Evolutionary conservation across 1,140 invertebrate genomes (phyloP), one percentile per base, ranked within the genome.

Genomic region (Triops longicaudatus): DNA sequence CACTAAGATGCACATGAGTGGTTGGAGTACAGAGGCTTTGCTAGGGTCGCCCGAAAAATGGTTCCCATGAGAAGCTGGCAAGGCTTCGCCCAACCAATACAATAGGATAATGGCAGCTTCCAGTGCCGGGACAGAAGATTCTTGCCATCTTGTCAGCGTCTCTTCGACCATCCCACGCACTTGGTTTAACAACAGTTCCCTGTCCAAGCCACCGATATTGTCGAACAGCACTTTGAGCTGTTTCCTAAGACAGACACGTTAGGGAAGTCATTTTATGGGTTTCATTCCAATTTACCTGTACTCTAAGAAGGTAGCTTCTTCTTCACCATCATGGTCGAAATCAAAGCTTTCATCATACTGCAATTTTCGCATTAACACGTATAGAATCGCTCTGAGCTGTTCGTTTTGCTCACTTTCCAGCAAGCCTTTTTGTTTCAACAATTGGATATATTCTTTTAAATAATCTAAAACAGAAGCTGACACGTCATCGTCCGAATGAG

Each of bases 251-350:
- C 26, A 79, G 11, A 28, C 26, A 73, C 71, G 10, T 17, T 73
- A 73, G 6, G n/a, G n/a, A 27, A 41, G 42, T 11, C 12, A 72
- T 9, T 28, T 79, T 26, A n/a, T 73, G 73, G 71, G 7, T 73
- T 71, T 50, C 12, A 72, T 7, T 10, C 50, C 26, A 31, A 17
- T 50, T 44, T 79, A 82, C 81, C 82, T 76, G 44, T 80, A 83
- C 77, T 87, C 86, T 75, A 84, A 81, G 82, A 89, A 89, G 81
- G 84, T 83, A 17, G 87, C 87, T 82, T 89, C 88, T 77, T 89
- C 87, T 81, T 88, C 86, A 11, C 87, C 87, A 82, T 87, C 86
- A 74, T 84, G 82, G 17, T 87, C 85, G 82, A 88, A 88, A 80
- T 88, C 84, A 77, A 88, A 88, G 6, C 82, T 83, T 22, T 85